A percentile compares a stretch with the other conserved stretches of the same genome.
These are phyloP conservation scores for Drosophila affinis DNA, from an alignment of 2,888 invertebrate genomes.

Conservation along the genomic window DNA sequence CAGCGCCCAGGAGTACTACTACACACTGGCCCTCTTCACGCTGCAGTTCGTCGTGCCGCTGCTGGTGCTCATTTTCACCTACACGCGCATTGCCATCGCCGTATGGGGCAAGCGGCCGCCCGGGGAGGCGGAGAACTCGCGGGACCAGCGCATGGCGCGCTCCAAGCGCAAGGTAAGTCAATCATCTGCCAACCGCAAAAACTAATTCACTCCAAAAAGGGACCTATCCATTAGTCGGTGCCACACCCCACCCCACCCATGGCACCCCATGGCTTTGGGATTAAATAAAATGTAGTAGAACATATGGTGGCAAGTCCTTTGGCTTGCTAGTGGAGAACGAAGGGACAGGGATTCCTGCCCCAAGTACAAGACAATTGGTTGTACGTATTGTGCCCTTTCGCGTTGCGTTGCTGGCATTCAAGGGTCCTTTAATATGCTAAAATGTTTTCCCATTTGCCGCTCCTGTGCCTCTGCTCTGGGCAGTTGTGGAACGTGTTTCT, in stretches of 20 bases:
- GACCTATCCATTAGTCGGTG: constrained; percentile 39
- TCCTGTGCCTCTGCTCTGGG: neutral
- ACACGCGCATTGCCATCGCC: constrained; percentile 92
- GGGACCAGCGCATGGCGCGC: constrained; percentile 92
- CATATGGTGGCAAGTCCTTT: constrained; percentile 6
- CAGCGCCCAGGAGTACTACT: constrained; percentile 87
- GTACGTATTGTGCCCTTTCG: neutral
- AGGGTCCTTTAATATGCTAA: neutral
- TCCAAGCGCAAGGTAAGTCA: constrained; percentile 93
- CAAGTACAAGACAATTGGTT: neutral
- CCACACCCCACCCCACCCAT: too few species aligned
- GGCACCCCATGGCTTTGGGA: neutral
- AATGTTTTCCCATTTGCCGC: neutral
- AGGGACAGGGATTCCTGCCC: neutral
- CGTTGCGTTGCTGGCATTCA: neutral
- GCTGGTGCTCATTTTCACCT: constrained; percentile 91
- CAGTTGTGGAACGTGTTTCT: neutral
- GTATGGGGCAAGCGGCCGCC: constrained; percentile 95
- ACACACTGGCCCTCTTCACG: constrained; percentile 90
- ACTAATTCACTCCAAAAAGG: constrained; percentile 64
- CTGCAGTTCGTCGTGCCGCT: constrained; percentile 94
- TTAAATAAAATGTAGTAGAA: neutral
- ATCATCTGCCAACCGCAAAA: constrained; percentile 68
- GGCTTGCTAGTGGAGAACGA: neutral
- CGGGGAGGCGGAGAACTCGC: constrained; percentile 92